Conservation (phyloP, 2,888 invertebrate species). For the Lysandra bellargus region DNA sequence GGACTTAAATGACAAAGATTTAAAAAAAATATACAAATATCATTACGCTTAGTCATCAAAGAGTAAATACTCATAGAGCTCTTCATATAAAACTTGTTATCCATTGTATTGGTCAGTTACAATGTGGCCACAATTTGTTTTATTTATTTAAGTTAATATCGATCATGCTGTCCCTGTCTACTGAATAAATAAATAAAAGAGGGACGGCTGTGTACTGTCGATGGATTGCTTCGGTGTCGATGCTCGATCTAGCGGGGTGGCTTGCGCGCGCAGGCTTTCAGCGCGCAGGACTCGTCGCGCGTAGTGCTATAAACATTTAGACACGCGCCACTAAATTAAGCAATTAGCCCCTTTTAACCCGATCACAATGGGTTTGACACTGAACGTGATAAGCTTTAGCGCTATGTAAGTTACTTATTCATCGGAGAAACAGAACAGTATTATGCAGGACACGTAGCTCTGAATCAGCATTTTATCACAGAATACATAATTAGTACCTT, state of each 20-base stretch:
- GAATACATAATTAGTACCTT: no score
- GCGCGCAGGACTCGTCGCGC: conserved; percentile 71
- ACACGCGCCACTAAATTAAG: conserved; percentile 41
- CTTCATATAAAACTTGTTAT: not conserved
- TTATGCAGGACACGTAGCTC: not conserved
- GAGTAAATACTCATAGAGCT: not conserved
- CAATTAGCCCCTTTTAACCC: not conserved
- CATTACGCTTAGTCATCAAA: not conserved
- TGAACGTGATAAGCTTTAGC: not conserved
- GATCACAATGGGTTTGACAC: not conserved
- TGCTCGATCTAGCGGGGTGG: conserved; percentile 52
- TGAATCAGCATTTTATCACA: not conserved
- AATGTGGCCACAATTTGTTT: conserved; percentile 18
- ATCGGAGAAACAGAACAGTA: not conserved
- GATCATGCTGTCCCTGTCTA: conserved; percentile 34
- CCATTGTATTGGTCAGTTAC: not conserved
- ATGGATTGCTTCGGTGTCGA: conserved; percentile 37
- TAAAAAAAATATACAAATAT: not conserved
- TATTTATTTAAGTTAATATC: conserved; percentile 21
- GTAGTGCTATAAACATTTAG: conserved; percentile 63
- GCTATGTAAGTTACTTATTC: not conserved
- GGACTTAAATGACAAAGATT: not conserved
- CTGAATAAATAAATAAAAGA: conserved; percentile 30
- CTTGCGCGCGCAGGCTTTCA: conserved; percentile 75
- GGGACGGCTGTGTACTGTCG: conserved; percentile 36